A percentile compares a stretch with the other conserved stretches of the same genome.
Conservation (phyloP, 2,797 vertebrate genomes). For the Anableps anableps region DNA sequence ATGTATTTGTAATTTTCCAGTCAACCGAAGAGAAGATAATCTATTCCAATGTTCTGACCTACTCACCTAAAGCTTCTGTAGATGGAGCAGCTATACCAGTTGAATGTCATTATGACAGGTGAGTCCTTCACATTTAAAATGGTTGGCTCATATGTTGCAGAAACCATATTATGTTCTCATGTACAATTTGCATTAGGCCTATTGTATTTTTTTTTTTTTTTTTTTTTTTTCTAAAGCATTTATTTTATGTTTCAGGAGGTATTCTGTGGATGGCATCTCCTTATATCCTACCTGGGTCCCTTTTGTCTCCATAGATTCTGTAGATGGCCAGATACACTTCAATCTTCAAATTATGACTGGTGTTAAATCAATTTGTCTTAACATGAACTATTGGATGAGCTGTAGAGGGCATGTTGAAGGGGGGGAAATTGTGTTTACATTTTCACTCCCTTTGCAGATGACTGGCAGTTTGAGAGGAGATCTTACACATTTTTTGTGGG, state of each 20-base stretch:
- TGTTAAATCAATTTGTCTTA: slow-evolving; percentile 28
- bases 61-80: slow-evolving; percentile 64
- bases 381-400: background rate
- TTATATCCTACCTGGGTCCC: slow-evolving; percentile 69
- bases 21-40: slow-evolving; percentile 65
- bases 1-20: slow-evolving; percentile 40
- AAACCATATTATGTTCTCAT: background rate
- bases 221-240: no score
- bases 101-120: slow-evolving; percentile 78
- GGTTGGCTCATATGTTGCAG: background rate
- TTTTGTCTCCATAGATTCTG: slow-evolving; percentile 31
- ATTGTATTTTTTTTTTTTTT: background rate
- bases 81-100: slow-evolving; percentile 64
- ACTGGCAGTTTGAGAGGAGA: slow-evolving; percentile 68
- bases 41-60: slow-evolving; percentile 72
- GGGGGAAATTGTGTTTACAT: background rate
- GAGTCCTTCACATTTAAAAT: background rate
- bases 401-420: background rate
- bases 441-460: slow-evolving; percentile 48
- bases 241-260: slow-evolving; percentile 52
- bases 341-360: slow-evolving; percentile 72
- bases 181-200: background rate
- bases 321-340: slow-evolving; percentile 67
- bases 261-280: slow-evolving; percentile 54
- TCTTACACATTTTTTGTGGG: slow-evolving; percentile 69